These are phyloP conservation scores for Pituophis catenifer DNA, from an alignment of 2,113 vertebrate genomes.

Conservation along the genomic window DNA sequence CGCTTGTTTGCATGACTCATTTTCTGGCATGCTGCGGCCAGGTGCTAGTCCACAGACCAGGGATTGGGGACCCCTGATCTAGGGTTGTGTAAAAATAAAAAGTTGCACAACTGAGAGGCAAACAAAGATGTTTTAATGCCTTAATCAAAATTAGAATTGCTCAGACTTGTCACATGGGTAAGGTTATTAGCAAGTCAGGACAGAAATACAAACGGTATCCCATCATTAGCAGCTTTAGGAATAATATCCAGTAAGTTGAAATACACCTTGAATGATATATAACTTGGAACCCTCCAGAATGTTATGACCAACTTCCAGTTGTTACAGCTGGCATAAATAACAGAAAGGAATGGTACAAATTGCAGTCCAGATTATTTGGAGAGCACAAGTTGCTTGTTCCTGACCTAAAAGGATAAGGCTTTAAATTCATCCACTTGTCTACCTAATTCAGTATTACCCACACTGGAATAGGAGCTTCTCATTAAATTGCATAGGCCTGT, in stretches of 20 bases:
- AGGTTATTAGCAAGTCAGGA: neutral
- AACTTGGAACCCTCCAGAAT: neutral
- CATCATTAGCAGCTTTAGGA: too few species aligned
- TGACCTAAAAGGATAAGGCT: neutral
- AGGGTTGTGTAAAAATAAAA: neutral
- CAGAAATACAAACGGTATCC: neutral
- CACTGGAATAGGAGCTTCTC: neutral
- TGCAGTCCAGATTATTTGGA: neutral
- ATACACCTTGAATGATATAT: neutral
- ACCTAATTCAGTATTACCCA: neutral
- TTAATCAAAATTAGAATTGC: neutral
- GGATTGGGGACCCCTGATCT: too few species aligned
- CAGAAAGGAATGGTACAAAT: neutral
- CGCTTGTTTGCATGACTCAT: too few species aligned
- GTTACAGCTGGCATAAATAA: neutral
- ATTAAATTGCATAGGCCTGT: neutral
- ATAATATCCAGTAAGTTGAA: neutral
- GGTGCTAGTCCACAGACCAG: too few species aligned
- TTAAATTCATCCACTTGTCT: neutral
- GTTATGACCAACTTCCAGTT: neutral
- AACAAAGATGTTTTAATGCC: too few species aligned
- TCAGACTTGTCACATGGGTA: too few species aligned
- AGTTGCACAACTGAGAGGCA: too few species aligned
- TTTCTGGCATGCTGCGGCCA: too few species aligned
- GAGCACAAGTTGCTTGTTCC: neutral